Percentiles rank a stretch among this genome's conserved stretches.
Evolutionary conservation across 2,888 invertebrate species (phyloP).

Genomic region (Sarcophaga subvicina): DNA sequence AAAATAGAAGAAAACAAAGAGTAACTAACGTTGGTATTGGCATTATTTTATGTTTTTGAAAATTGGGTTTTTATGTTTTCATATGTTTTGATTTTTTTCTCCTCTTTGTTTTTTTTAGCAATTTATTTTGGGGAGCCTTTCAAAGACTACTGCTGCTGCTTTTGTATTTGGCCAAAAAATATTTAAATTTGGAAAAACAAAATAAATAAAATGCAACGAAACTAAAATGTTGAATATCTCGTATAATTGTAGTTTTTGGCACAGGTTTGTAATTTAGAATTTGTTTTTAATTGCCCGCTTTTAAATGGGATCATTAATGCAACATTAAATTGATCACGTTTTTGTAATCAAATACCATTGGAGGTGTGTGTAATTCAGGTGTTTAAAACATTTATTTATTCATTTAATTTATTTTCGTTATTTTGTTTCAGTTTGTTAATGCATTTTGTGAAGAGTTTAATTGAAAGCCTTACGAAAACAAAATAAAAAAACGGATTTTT

Average conservation of each 20-base stretch:
- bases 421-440: neutral
- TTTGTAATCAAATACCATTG: constrained; percentile 67
- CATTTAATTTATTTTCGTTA: constrained; percentile 32
- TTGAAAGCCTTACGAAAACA: neutral
- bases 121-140: neutral
- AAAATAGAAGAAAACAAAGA: constrained; percentile 3
- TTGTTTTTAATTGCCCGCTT: constrained; percentile 68
- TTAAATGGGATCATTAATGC: constrained; percentile 66
- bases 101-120: neutral
- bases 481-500: neutral
- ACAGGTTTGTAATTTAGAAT: constrained; percentile 69
- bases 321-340: constrained; percentile 69
- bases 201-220: neutral
- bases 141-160: neutral
- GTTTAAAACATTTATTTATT: constrained; percentile 65
- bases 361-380: constrained; percentile 68
- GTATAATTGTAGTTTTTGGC: constrained; percentile 61
- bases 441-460: constrained; percentile 18
- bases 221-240: neutral
- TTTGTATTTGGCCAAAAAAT: constrained; percentile 40
- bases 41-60: constrained; percentile 65
- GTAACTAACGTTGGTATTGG: constrained; percentile 34
- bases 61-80: constrained; percentile 68
- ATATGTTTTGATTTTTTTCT: constrained; percentile 36
- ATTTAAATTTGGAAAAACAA: constrained; percentile 49